These are phyloP conservation scores for Drosophila helvetica DNA, from an alignment of 2,888 invertebrate species.

Conservation along the genomic window DNA sequence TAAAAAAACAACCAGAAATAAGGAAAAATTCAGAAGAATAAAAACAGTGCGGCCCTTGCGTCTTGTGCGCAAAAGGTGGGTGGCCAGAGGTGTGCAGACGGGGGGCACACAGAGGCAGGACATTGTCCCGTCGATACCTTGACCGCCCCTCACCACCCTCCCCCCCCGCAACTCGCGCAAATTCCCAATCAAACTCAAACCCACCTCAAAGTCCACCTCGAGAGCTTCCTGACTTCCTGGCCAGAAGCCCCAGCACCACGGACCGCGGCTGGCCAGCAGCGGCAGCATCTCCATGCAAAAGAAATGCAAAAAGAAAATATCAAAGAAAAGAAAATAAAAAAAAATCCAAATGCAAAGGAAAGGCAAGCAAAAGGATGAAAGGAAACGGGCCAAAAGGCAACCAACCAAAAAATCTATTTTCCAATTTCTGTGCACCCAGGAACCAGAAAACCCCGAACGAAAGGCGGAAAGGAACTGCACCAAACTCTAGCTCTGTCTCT, in stretches of 20 bases:
- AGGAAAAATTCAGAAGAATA: conserved; percentile 51
- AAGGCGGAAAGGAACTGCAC: conserved; percentile 39
- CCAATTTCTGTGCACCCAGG: conserved; percentile 73
- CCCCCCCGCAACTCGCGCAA: conserved; percentile 29
- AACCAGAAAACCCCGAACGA: conserved; percentile 9
- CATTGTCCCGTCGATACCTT: conserved; percentile 64
- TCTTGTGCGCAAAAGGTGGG: conserved; percentile 44
- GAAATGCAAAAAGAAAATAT: not conserved
- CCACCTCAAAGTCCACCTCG: conserved; percentile 37
- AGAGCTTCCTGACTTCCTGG: conserved; percentile 51
- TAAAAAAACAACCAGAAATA: conserved; percentile 16
- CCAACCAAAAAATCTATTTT: conserved; percentile 81
- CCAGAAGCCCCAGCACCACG: conserved; percentile 6
- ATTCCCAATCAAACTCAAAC: conserved; percentile 33
- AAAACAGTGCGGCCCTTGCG: conserved; percentile 46
- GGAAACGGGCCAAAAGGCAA: conserved; percentile 65
- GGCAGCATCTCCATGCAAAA: conserved; percentile 11
- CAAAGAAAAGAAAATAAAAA: conserved; percentile 37
- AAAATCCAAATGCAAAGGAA: conserved; percentile 18
- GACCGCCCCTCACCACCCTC: conserved; percentile 7
- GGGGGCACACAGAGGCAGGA: not conserved
- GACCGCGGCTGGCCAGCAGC: conserved; percentile 38
- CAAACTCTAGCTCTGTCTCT: conserved; percentile 46
- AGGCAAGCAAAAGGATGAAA: conserved; percentile 26
- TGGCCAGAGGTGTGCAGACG: not conserved